Conservation (phyloP, 23 tunicate species). For the Halocynthia aurantium region DNA sequence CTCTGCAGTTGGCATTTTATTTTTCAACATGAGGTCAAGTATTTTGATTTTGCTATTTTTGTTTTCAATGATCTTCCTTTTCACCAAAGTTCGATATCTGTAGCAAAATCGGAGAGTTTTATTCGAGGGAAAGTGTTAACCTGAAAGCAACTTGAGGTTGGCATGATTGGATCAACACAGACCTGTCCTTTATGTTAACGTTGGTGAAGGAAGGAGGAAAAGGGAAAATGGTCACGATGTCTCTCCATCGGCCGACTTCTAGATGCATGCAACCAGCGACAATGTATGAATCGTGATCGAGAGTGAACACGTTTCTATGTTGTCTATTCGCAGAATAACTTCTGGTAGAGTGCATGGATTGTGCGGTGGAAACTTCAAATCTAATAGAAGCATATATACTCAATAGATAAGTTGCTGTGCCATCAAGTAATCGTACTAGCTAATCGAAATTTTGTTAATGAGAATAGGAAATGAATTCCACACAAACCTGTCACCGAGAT, state of each 20-base stretch:
- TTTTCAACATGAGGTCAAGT: not conserved
- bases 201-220: constrained; percentile 16
- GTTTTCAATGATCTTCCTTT: not conserved
- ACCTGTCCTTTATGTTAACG: constrained; percentile 20
- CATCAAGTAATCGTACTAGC: not conserved
- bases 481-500: constrained; percentile 4
- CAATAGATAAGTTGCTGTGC: not conserved
- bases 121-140: not conserved
- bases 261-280: constrained; percentile 11
- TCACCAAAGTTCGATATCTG: constrained; percentile 9
- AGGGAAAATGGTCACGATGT: constrained; percentile 11
- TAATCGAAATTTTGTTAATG: too few species aligned
- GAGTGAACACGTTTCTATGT: constrained; percentile 3
- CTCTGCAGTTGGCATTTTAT: constrained; percentile 11
- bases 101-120: too few species aligned
- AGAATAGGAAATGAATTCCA: too few species aligned
- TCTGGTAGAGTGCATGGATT: not conserved
- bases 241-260: constrained; percentile 12
- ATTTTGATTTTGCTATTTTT: constrained; percentile 7
- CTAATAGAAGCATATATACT: constrained; percentile 2
- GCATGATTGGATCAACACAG: not conserved
- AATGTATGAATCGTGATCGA: constrained; percentile 18
- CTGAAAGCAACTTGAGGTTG: not conserved
- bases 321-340: not conserved
- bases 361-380: not conserved